Evolutionary conservation across 2,888 invertebrate species (phyloP).

Genomic region (Pecten maximus): DNA sequence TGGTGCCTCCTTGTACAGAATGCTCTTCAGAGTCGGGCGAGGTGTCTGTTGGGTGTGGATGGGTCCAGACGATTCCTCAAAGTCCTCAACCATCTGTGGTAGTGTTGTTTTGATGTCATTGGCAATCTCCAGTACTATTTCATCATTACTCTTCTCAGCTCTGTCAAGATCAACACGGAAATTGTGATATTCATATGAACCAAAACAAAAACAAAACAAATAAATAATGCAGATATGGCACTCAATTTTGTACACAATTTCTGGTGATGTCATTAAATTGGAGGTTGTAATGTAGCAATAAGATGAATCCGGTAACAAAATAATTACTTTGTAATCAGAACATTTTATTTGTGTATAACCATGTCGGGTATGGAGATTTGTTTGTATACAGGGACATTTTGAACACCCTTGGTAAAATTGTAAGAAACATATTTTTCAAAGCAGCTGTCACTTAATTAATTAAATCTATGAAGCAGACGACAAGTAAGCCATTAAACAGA

Average conservation of each 20-base stretch:
- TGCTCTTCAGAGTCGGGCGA: constrained; percentile 59
- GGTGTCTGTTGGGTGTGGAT: constrained; percentile 57
- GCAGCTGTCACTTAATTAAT: too few relatives aligned
- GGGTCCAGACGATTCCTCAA: constrained; percentile 55
- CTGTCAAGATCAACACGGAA: constrained; percentile 59
- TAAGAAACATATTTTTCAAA: too few relatives aligned
- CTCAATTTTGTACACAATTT: not conserved
- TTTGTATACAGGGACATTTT: too few relatives aligned
- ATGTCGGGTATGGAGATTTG: too few relatives aligned
- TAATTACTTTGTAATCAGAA: too few relatives aligned
- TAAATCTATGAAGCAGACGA: too few relatives aligned
- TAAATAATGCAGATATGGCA: too few relatives aligned
- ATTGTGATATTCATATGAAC: not conserved
- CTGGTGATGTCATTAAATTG: not conserved
- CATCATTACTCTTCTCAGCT: constrained; percentile 88
- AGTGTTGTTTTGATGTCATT: constrained; percentile 86
- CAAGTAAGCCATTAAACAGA: too few relatives aligned
- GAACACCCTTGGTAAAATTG: too few relatives aligned
- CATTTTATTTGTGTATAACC: too few relatives aligned
- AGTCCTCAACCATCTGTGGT: constrained; percentile 75
- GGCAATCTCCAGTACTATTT: constrained; percentile 90
- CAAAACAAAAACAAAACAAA: not conserved
- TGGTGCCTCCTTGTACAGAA: constrained; percentile 63
- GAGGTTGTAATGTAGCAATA: not conserved
- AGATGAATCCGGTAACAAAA: too few relatives aligned